Conservation (phyloP, 2,113 vertebrate genomes). For the Burhinus bistriatus region DNA sequence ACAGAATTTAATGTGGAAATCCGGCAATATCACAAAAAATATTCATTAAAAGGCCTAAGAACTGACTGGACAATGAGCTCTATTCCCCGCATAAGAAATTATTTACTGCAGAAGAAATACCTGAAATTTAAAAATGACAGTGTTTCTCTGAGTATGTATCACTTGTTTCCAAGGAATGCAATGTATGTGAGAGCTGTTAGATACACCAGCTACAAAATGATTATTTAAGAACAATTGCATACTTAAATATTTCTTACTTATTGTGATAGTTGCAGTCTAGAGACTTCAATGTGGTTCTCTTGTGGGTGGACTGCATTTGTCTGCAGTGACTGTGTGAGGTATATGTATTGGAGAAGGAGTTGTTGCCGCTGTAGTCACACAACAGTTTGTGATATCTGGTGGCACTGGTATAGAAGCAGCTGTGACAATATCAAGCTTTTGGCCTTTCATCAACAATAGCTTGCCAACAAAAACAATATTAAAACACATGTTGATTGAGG, state of each 20-base stretch:
- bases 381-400: background rate
- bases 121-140: background rate
- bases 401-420: background rate
- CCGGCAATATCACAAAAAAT: background rate
- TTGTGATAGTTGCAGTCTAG: background rate
- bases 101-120: background rate
- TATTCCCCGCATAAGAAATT: background rate
- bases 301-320: background rate
- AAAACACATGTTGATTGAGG: background rate
- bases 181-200: background rate
- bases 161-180: background rate
- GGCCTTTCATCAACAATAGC: background rate
- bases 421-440: background rate
- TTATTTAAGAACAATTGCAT: background rate
- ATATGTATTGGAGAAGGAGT: background rate
- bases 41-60: background rate
- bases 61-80: background rate
- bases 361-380: background rate
- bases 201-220: background rate
- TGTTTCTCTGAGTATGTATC: background rate
- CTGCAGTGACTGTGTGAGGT: background rate
- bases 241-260: background rate
- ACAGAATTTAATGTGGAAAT: constrained; percentile 40
- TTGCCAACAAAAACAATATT: background rate
- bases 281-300: background rate